Evolutionary conservation across 2,113 vertebrate species (phyloP).

Genomic region (Meleagris gallopavo): DNA sequence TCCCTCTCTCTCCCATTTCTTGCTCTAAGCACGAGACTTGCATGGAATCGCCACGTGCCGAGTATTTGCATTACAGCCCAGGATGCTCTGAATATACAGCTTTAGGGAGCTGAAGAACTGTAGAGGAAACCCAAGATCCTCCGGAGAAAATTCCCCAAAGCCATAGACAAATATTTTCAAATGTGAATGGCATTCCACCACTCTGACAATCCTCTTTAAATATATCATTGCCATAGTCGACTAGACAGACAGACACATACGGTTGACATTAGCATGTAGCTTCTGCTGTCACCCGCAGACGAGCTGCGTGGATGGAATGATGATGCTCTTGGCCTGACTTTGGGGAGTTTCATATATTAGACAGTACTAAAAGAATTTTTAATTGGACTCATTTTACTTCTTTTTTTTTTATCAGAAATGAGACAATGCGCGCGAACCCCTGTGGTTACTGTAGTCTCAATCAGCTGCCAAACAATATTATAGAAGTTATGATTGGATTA

Average conservation of each 20-base stretch:
- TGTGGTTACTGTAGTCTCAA: constrained; percentile 65
- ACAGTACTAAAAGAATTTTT: constrained; percentile 64
- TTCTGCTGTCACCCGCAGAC: constrained; percentile 21
- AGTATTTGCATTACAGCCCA: neutral
- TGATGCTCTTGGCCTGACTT: constrained; percentile 39
- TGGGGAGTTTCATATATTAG: constrained; percentile 56
- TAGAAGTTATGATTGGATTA: constrained; percentile 75
- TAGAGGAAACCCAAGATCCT: neutral
- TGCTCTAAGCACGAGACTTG: neutral
- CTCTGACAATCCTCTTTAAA: constrained; percentile 9
- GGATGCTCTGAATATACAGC: neutral
- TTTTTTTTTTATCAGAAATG: constrained; percentile 58
- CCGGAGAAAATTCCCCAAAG: neutral
- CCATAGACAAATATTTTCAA: neutral
- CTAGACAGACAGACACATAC: neutral
- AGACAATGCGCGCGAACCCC: constrained; percentile 63
- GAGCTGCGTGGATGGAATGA: constrained; percentile 36
- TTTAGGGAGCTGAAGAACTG: constrained; percentile 4
- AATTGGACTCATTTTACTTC: constrained; percentile 56
- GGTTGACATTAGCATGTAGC: neutral
- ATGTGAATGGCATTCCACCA: neutral
- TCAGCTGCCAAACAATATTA: constrained; percentile 74
- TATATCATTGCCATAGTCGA: neutral
- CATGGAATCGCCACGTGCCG: neutral
- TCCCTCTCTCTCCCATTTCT: neutral